Conservation (phyloP, 1,140 invertebrate genomes). For the Drosophila rufa region DNA sequence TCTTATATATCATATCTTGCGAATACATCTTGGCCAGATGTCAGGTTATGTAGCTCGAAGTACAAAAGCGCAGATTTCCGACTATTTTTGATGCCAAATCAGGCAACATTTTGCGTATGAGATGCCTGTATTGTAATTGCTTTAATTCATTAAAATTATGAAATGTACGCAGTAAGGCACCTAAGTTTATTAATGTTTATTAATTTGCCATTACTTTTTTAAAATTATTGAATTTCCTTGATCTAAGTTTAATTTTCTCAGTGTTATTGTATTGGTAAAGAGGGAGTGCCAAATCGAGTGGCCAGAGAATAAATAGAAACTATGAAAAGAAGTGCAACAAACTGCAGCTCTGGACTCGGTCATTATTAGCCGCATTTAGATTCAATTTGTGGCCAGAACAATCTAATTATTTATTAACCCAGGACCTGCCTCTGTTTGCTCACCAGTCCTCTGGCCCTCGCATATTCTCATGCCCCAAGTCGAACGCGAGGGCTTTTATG, state of each 20-base stretch:
- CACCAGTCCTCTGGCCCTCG: neutral
- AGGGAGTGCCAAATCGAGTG: neutral
- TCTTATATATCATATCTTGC: too few species aligned
- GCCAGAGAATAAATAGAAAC: neutral
- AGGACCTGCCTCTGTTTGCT: constrained; percentile 32
- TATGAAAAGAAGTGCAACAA: constrained; percentile 33
- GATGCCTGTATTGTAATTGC: too few species aligned
- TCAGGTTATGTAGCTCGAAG: too few species aligned
- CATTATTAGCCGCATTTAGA: constrained; percentile 73
- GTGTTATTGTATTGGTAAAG: neutral
- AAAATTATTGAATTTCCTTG: neutral
- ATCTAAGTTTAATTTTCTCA: neutral
- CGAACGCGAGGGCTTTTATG: constrained; percentile 64
- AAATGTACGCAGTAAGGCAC: neutral
- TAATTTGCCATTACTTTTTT: neutral
- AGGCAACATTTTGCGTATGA: too few species aligned
- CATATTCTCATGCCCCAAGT: constrained; percentile 5
- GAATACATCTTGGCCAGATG: too few species aligned
- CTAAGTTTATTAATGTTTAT: neutral
- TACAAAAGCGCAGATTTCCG: too few species aligned
- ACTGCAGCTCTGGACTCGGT: constrained; percentile 28
- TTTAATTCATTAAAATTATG: too few species aligned
- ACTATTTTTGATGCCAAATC: too few species aligned
- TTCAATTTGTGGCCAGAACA: constrained; percentile 70
- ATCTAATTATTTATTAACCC: constrained; percentile 76